Base-by-base conservation (phyloP, 2,888 invertebrate species). In the Polyploca ridens region DNA sequence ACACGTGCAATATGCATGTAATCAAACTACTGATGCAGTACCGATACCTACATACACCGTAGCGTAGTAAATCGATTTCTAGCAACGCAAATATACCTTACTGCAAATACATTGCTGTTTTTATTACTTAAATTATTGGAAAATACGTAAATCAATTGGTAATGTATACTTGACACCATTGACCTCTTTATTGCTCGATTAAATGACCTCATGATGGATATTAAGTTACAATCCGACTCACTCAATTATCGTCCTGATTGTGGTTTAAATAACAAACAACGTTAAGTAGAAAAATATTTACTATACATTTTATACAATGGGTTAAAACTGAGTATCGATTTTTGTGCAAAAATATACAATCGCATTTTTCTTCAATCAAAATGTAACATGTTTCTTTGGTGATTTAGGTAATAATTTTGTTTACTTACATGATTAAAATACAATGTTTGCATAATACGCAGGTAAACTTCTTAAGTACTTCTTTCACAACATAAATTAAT, bases 211-310 rank as follows among this genome's bases (percentile, higher is more conserved):
- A 58, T 70, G 64, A 49, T 66, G 54, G n/a, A 33, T 35, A 63
- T 57, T 64, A 62, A 44, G 63, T 71, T 67, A 68, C 70, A 67
- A 63, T 65, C 59, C 60, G 62, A 58, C 66, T 67, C 67, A 69
- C 61, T 27, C 63, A 65, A 66, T 61, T 58, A 64, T 44, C 64
- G 74, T 46, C 62, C 77, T 27, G 67, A 81, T 82, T 85, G 86
- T 62, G 83, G 81, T 78, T 38, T 73, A 73, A 82, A 79, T 72
- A 77, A 70, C 67, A 81, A 78, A 77, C 76, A 75, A 75, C 64
- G 64, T 62, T 64, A 72, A 67, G 67, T 74, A 73, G 69, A 79
- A 81, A 81, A 75, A 75, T 78, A 77, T 76, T 79, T 63, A 63
- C 16, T 58, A 33, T n/a, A 58, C 33, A 33, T 33, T 60, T 19